These are phyloP conservation scores for Astyanax mexicanus DNA, from an alignment of 2,797 vertebrate genomes.

Conservation along the genomic window DNA sequence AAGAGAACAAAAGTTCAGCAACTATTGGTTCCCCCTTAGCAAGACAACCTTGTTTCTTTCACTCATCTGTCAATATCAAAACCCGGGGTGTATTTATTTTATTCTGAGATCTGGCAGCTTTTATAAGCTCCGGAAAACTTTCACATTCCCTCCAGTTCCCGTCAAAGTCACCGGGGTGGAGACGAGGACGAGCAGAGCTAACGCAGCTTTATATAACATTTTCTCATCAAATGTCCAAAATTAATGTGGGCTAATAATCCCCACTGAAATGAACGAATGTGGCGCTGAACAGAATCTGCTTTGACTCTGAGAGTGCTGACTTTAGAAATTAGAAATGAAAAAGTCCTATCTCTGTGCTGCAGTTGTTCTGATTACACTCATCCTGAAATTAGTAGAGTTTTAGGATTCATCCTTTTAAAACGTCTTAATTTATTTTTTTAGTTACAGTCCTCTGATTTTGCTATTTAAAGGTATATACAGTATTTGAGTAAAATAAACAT, in stretches of 20 bases:
- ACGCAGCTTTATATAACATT: slow-evolving; percentile 33
- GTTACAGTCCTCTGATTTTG: no score
- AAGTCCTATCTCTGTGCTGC: slow-evolving; percentile 50
- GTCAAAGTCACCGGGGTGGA: not conserved
- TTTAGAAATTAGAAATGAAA: slow-evolving; percentile 39
- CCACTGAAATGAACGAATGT: slow-evolving; percentile 21
- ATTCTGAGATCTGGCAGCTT: not conserved
- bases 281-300: not conserved
- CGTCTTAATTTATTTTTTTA: not conserved
- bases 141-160: not conserved
- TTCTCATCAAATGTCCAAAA: slow-evolving; percentile 42
- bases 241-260: slow-evolving; percentile 43
- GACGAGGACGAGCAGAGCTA: slow-evolving; percentile 24
- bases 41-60: not conserved
- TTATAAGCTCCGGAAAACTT: not conserved
- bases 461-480: no score
- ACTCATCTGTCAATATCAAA: not conserved
- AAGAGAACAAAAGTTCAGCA: not conserved
- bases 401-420: not conserved
- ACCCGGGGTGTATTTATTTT: slow-evolving; percentile 1
- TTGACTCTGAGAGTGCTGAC: slow-evolving; percentile 18
- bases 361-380: slow-evolving; percentile 54
- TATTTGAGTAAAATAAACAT: no score
- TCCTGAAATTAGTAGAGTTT: slow-evolving; percentile 13
- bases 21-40: not conserved